phyloP scores from a whole-genome alignment of 2,113 vertebrate species.

The Crotophaga sulcirostris region DNA sequence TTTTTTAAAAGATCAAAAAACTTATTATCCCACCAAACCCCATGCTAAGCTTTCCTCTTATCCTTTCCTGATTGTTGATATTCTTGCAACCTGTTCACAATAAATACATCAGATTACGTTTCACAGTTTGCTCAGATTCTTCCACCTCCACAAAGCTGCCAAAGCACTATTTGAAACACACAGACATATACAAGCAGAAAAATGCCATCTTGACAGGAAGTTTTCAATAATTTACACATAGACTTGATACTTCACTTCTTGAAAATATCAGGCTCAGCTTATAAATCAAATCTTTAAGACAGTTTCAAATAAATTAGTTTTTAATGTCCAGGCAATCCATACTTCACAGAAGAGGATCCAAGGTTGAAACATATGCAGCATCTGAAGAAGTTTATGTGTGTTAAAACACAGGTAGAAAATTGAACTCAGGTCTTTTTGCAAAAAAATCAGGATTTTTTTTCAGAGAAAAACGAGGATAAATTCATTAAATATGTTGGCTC shows the following conservation, averaged over 20 bases:
- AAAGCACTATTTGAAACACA: constrained; percentile 49
- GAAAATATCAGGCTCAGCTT: constrained; percentile 32
- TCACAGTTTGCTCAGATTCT: constrained; percentile 52
- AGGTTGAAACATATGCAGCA: neutral
- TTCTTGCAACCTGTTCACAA: constrained; percentile 56
- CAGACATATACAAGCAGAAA: neutral
- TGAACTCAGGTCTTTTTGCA: neutral
- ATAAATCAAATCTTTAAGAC: neutral
- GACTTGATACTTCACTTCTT: constrained; percentile 54
- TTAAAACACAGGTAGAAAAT: neutral
- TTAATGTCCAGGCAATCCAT: neutral
- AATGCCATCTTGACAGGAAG: constrained; percentile 8
- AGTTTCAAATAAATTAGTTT: neutral
- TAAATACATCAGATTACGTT: constrained; percentile 57
- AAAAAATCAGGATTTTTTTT: neutral
- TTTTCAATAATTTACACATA: constrained; percentile 1
- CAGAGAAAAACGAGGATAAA: neutral
- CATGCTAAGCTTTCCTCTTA: constrained; percentile 14
- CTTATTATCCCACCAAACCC: constrained; percentile 46
- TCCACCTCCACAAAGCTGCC: constrained; percentile 58
- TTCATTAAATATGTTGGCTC: neutral
- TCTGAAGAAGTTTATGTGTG: neutral
- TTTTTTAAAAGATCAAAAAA: constrained; percentile 32
- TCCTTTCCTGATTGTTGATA: constrained; percentile 44
- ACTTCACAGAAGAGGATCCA: neutral